Evolutionary conservation across 64 coral and sea anemone species (phyloP).

Genomic region (Actinia equina): DNA sequence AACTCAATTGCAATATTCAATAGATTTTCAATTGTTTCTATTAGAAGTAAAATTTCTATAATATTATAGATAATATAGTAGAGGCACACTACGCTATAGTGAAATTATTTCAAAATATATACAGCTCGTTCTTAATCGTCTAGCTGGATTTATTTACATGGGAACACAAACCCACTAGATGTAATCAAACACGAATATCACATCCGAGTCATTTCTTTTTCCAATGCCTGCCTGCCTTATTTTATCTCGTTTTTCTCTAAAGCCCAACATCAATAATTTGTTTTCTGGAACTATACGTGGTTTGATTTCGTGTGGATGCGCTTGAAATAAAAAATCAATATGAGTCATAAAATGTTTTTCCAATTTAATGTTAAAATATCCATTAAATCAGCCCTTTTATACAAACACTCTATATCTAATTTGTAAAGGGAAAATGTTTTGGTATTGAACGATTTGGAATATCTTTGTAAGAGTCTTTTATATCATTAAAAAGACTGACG

Average conservation of each 20-base stretch:
- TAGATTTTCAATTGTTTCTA: not conserved
- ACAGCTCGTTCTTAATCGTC: not conserved
- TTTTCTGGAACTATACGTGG: not conserved
- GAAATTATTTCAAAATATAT: not conserved
- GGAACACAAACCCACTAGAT: not conserved
- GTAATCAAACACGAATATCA: not conserved
- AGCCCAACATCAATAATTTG: too few species aligned
- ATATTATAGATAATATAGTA: not conserved
- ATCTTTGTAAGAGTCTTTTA: too few species aligned
- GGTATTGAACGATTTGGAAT: too few species aligned
- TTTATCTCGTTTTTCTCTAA: too few species aligned
- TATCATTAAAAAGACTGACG: too few species aligned
- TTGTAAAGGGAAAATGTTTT: too few species aligned
- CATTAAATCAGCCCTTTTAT: too few species aligned
- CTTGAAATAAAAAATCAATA: not conserved
- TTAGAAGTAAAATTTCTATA: not conserved
- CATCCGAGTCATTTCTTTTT: too few species aligned
- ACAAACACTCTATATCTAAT: too few species aligned
- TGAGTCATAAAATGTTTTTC: too few species aligned
- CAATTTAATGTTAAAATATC: too few species aligned
- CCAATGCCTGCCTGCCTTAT: too few species aligned
- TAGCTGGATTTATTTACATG: conserved; percentile 1
- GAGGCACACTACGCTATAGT: not conserved
- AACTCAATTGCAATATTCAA: not conserved
- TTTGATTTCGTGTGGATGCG: not conserved